Evolutionary conservation across 1,140 invertebrate genomes (phyloP), one percentile per base, ranked within the genome.

Genomic region (Atta cephalotes): DNA sequence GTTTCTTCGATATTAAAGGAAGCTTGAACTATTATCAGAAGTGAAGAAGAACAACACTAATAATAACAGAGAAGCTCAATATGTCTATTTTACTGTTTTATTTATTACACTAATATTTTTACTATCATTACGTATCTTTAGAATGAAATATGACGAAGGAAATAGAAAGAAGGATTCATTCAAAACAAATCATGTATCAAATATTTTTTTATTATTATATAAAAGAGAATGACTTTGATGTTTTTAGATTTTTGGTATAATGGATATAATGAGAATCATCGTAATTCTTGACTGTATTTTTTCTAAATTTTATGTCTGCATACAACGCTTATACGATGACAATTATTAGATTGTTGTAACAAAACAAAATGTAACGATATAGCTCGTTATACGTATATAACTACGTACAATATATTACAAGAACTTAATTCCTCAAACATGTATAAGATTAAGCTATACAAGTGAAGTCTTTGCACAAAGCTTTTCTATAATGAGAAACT

Each of bases 391-490:
- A 25, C 28, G 53, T 58, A 71, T 78, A 25, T 0, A 25, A 0
- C 25, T 25, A 86, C 49, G 58, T 80, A 31, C 56, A n/a, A 12
- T 51, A 60, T 88, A 78, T 90, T 90, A 86, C 86, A 62, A 84
- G 49, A 85, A 86, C 81, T 88, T 90, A 85, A 56, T 90, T 60
- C 9, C 39, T 25, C 25, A 45, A 78, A 72, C 71, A 63, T 62
- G 70, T 86, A 88, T 82, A 60, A 90, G 87, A 90, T 90, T 90
- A 88, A 90, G 63, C 18, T 87, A 35, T 35, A 79, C 60, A 7
- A 70, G 70, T 72, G 25, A 60, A 86, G 63, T 78, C 56, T 51
- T 86, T 66, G 39, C 45, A 35, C 65, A 85, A 66, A 74, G 88
- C 65, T 74, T 68, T 74, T 25, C 63, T 18, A 35, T 56, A 81